Conservation (phyloP, 1,140 invertebrate genomes). For the Cydia strobilella region DNA sequence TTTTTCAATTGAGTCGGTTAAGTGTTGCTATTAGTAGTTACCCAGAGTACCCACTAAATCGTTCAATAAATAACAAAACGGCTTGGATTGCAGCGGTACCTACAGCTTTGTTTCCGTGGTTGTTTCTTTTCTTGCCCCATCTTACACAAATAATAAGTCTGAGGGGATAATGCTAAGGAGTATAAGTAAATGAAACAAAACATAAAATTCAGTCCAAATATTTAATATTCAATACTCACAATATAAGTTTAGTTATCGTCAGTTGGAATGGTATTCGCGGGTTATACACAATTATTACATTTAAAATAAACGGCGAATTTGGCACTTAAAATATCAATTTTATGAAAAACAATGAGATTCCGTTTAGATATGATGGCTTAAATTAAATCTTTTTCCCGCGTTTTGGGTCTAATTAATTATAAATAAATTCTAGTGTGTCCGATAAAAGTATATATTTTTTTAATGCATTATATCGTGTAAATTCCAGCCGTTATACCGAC, state of each 20-base stretch:
- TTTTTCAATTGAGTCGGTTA: too few species aligned
- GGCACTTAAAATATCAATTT: slow-evolving; percentile 60
- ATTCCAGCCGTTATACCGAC: slow-evolving; percentile 5
- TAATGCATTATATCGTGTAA: slow-evolving; percentile 11
- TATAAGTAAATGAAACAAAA: slow-evolving; percentile 59
- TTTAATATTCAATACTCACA: slow-evolving; percentile 61
- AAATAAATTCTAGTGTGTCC: not conserved
- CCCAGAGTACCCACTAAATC: too few species aligned
- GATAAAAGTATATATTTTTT: slow-evolving; percentile 2
- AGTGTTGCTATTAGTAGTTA: too few species aligned
- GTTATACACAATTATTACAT: slow-evolving; percentile 38
- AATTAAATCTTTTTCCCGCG: not conserved
- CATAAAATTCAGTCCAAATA: slow-evolving; percentile 71
- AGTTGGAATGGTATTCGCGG: slow-evolving; percentile 70
- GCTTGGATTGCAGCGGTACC: too few species aligned
- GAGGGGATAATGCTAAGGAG: too few species aligned
- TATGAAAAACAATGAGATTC: slow-evolving; percentile 64
- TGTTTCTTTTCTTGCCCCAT: too few species aligned
- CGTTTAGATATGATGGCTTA: slow-evolving; percentile 33
- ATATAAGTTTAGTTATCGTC: slow-evolving; percentile 50
- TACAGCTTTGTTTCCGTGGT: too few species aligned
- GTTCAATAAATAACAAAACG: too few species aligned
- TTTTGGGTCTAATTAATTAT: not conserved
- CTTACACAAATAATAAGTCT: too few species aligned
- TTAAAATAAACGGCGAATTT: slow-evolving; percentile 59